Evolutionary conservation across 2,888 invertebrate genomes (phyloP).

Genomic region (Agrochola macilenta): DNA sequence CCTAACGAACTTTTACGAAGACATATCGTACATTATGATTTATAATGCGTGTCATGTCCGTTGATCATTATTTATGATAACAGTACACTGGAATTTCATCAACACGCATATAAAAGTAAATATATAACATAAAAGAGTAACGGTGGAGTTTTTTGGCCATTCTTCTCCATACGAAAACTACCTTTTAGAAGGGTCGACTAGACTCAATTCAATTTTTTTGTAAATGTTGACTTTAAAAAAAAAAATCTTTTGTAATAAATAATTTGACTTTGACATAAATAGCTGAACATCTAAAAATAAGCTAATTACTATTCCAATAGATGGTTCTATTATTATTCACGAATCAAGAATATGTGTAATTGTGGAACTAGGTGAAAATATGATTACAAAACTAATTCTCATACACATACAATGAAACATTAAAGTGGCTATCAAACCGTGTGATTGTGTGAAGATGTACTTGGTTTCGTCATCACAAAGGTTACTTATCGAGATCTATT

Average conservation of each 20-base stretch:
- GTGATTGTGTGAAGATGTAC: constrained; percentile 50
- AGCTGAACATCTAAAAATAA: not conserved
- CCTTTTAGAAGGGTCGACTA: too few species aligned
- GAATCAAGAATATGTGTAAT: constrained; percentile 32
- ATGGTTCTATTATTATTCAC: not conserved
- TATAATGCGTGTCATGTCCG: not conserved
- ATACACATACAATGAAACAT: constrained; percentile 50
- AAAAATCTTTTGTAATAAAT: too few species aligned
- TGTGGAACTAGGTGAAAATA: constrained; percentile 50
- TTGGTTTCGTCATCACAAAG: constrained; percentile 39
- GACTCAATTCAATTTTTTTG: too few species aligned
- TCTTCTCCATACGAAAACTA: too few species aligned
- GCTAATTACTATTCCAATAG: not conserved
- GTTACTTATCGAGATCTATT: constrained; percentile 27
- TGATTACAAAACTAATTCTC: constrained; percentile 48
- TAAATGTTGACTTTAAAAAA: too few species aligned
- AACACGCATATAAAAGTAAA: not conserved
- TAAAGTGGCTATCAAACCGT: constrained; percentile 38
- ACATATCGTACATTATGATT: not conserved
- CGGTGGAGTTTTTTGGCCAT: too few species aligned
- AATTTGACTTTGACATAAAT: not conserved
- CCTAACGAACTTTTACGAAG: not conserved
- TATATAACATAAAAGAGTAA: too few species aligned
- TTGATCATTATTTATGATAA: not conserved
- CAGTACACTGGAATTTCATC: not conserved